These are phyloP conservation scores for Irena cyanogastra DNA, from an alignment of 2,113 vertebrate genomes.

Conservation along the genomic window DNA sequence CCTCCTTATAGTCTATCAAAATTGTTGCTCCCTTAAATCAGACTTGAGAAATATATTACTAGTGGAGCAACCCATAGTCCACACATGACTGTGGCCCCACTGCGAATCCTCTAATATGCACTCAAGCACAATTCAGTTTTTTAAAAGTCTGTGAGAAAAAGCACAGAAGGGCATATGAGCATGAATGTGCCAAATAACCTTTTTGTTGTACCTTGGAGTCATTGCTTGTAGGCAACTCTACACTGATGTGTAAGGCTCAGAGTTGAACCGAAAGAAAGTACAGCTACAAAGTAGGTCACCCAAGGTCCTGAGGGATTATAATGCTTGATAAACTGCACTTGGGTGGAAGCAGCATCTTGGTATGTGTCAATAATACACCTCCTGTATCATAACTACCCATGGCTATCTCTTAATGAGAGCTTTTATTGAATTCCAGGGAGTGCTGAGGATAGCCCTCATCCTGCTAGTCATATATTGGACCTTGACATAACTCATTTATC, in stretches of 20 bases:
- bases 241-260: neutral
- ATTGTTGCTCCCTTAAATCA: neutral
- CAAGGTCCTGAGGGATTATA: neutral
- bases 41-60: neutral
- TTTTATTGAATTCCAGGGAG: neutral
- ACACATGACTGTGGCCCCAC: neutral
- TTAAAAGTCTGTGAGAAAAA: neutral
- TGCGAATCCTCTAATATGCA: neutral
- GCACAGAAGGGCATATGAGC: neutral
- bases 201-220: neutral
- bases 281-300: neutral
- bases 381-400: neutral
- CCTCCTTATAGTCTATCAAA: neutral
- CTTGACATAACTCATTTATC: neutral
- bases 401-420: neutral
- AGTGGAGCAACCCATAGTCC: neutral
- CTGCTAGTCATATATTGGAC: neutral
- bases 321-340: neutral
- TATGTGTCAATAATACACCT: neutral
- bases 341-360: neutral
- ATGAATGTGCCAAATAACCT: neutral
- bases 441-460: neutral
- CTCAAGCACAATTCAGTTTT: neutral
- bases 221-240: neutral
- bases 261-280: neutral